Conservation (phyloP, 2,888 invertebrate species). For the Tetragonula carbonaria region DNA sequence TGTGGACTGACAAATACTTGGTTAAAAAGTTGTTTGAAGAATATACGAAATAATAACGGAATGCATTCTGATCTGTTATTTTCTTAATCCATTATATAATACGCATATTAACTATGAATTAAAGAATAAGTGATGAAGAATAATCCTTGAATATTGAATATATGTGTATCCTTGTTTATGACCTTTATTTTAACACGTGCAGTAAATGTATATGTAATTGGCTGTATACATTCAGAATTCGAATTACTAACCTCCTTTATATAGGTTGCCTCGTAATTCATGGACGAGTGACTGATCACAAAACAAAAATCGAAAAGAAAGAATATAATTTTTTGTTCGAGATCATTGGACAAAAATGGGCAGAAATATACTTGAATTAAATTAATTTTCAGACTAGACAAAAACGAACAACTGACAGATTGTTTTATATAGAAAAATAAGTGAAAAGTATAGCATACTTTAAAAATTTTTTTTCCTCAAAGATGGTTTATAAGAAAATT, state of each 20-base stretch:
- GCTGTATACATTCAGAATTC: neutral
- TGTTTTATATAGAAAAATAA: neutral
- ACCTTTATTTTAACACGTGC: constrained; percentile 16
- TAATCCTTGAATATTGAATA: neutral
- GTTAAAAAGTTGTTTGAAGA: neutral
- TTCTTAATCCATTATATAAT: neutral
- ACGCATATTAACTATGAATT: neutral
- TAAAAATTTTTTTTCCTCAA: too few relatives aligned
- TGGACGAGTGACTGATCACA: too few relatives aligned
- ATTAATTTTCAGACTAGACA: too few relatives aligned
- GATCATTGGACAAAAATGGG: too few relatives aligned
- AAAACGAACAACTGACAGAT: too few relatives aligned
- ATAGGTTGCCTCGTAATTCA: neutral
- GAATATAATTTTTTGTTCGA: too few relatives aligned
- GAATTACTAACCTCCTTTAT: neutral
- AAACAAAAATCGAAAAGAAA: too few relatives aligned
- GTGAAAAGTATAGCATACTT: too few relatives aligned
- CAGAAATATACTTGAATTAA: too few relatives aligned
- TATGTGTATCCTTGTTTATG: neutral
- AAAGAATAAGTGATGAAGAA: constrained; percentile 2
- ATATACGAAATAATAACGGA: neutral
- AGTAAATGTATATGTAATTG: constrained; percentile 5
- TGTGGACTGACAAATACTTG: neutral
- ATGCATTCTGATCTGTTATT: neutral
- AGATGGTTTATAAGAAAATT: too few relatives aligned